A percentile compares a stretch with the other conserved stretches of the same genome.
Evolutionary conservation across 2,113 vertebrate species (phyloP).

Genomic region (Pardalotus punctatus): DNA sequence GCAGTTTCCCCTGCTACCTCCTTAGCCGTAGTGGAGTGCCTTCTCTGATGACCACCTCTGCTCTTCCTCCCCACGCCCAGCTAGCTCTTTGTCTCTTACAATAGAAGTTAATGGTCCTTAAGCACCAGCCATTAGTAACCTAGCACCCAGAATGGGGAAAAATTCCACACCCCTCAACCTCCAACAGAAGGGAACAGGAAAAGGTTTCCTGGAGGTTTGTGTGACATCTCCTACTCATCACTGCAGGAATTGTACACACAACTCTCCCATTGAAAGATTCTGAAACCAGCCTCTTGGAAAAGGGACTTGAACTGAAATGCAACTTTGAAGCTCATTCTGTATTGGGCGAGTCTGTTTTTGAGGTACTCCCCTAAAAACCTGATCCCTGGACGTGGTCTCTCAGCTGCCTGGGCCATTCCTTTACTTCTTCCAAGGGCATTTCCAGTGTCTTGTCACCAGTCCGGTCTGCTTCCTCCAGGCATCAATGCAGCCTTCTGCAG

Average conservation of each 20-base stretch:
- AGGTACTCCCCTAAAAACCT: neutral
- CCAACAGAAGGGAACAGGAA: too few species aligned
- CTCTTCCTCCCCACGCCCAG: too few species aligned
- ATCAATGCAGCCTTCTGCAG: neutral
- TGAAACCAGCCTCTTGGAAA: neutral
- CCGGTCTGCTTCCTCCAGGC: neutral
- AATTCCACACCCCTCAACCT: too few species aligned
- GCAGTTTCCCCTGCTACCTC: too few species aligned
- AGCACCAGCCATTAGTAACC: too few species aligned
- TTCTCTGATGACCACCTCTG: too few species aligned
- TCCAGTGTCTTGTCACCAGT: neutral
- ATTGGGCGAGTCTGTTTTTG: neutral
- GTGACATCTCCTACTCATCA: neutral
- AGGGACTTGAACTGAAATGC: neutral
- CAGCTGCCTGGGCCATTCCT: neutral
- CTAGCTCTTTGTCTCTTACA: too few species aligned
- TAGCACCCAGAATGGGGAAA: too few species aligned
- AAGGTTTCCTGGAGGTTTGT: neutral
- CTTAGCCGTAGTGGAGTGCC: too few species aligned
- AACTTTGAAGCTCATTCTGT: neutral
- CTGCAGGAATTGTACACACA: neutral
- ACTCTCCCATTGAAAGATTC: neutral
- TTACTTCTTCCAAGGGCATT: neutral
- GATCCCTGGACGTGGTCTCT: neutral
- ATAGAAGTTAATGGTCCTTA: too few species aligned